Percentiles rank a stretch among this genome's conserved stretches.
phyloP scores from a whole-genome alignment of 2,113 vertebrate genomes.

The Zeus faber region DNA sequence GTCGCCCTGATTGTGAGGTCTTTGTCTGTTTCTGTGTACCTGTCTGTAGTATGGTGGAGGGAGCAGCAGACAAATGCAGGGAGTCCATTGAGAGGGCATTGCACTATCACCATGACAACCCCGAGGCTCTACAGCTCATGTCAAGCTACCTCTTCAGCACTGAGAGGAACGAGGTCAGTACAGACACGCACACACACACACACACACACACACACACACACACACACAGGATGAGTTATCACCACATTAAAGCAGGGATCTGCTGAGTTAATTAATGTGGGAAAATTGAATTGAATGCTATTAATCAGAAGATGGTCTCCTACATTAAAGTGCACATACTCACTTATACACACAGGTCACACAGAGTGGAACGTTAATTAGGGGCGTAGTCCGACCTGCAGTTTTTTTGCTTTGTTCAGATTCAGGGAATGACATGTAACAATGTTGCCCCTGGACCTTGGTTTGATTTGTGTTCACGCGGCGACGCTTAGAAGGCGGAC shows the following conservation, averaged over 20 bases:
- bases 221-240: constrained; percentile 49
- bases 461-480: too few relatives aligned
- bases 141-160: constrained; percentile 83
- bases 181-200: constrained; percentile 15
- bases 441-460: too few relatives aligned
- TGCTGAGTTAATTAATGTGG: constrained; percentile 66
- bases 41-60: constrained; percentile 74
- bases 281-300: constrained; percentile 64
- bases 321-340: constrained; percentile 42
- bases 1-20: constrained; percentile 2
- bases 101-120: constrained; percentile 72
- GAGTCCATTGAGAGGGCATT: constrained; percentile 75
- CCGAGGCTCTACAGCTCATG: constrained; percentile 82
- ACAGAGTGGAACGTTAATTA: constrained; percentile 60
- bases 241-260: constrained; percentile 53
- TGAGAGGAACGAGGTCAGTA: constrained; percentile 75
- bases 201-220: constrained; percentile 16
- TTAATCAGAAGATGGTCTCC: constrained; percentile 63
- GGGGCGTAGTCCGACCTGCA: too few relatives aligned
- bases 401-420: too few relatives aligned
- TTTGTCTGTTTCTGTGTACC: constrained; percentile 12
- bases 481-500: too few relatives aligned
- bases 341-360: constrained; percentile 34
- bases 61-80: constrained; percentile 73
- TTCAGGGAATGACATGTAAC: too few relatives aligned